Conservation (phyloP, 2,797 vertebrate species). For the Anolis apletophallus region DNA sequence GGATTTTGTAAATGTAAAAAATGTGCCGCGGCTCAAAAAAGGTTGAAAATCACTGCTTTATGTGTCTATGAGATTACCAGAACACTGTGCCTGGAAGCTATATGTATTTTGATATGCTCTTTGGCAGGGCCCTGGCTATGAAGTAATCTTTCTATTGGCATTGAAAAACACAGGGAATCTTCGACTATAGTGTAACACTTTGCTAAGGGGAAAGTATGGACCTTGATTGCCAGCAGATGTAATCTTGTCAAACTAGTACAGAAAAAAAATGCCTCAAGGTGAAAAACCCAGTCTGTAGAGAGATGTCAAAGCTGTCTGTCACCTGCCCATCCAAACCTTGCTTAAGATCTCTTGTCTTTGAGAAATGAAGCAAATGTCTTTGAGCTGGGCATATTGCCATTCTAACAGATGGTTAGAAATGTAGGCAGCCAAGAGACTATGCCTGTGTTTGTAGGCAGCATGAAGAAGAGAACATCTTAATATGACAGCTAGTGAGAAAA, state of each 20-base stretch:
- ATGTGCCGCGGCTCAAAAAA: too few species aligned
- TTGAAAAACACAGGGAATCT: slow-evolving; percentile 9
- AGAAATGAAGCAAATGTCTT: slow-evolving; percentile 38
- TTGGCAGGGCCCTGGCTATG: slow-evolving; percentile 13
- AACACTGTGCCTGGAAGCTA: background rate
- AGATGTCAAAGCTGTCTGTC: background rate
- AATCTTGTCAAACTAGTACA: background rate
- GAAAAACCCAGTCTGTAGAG: slow-evolving; percentile 28
- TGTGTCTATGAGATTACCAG: slow-evolving; percentile 18
- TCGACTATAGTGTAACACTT: slow-evolving; percentile 9
- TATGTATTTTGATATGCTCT: slow-evolving; percentile 25
- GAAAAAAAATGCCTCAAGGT: background rate
- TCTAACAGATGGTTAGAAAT: background rate
- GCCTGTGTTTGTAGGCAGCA: slow-evolving; percentile 14
- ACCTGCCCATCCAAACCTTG: slow-evolving; percentile 18
- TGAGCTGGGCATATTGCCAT: background rate
- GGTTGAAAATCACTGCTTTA: too few species aligned
- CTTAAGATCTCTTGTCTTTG: background rate
- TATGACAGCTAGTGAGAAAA: background rate
- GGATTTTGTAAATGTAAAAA: too few species aligned
- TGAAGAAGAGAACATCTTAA: slow-evolving; percentile 14
- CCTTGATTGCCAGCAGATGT: slow-evolving; percentile 23
- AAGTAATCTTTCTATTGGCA: slow-evolving; percentile 1
- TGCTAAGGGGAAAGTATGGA: background rate
- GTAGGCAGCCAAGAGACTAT: background rate